Evolutionary conservation across 2,113 vertebrate genomes (phyloP).

Genomic region (Podarcis cretensis): DNA sequence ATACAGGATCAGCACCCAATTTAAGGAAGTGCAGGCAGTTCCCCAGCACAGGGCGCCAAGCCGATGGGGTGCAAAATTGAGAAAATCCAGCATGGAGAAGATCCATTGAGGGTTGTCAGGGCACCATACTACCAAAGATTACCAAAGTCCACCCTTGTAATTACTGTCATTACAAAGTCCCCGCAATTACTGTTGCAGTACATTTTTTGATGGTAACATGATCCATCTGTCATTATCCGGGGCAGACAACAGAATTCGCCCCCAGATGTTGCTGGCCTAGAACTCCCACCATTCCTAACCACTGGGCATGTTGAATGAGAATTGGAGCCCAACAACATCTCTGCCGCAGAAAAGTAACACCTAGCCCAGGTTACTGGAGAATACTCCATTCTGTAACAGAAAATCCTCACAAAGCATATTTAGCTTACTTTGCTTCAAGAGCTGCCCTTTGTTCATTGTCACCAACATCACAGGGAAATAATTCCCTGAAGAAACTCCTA

Average conservation of each 20-base stretch:
- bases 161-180: too few species aligned
- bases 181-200: too few species aligned
- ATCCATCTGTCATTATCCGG: not conserved
- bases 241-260: not conserved
- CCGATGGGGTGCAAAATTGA: too few species aligned
- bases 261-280: not conserved
- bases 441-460: not conserved
- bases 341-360: not conserved
- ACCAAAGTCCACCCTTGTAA: too few species aligned
- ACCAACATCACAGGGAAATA: not conserved
- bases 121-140: too few species aligned
- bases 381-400: not conserved
- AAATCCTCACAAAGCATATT: not conserved
- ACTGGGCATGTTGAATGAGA: not conserved
- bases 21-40: too few species aligned
- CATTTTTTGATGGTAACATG: too few species aligned
- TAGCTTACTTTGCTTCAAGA: not conserved
- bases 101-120: too few species aligned
- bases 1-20: too few species aligned
- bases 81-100: too few species aligned
- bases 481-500: slow-evolving; percentile 3
- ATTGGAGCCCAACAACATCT: not conserved
- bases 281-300: not conserved
- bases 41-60: too few species aligned
- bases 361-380: not conserved